A percentile compares a stretch with the other conserved stretches of the same genome.
These are phyloP conservation scores for Lutjanus campechanus DNA, from an alignment of 2,797 vertebrate genomes.

Conservation along the genomic window DNA sequence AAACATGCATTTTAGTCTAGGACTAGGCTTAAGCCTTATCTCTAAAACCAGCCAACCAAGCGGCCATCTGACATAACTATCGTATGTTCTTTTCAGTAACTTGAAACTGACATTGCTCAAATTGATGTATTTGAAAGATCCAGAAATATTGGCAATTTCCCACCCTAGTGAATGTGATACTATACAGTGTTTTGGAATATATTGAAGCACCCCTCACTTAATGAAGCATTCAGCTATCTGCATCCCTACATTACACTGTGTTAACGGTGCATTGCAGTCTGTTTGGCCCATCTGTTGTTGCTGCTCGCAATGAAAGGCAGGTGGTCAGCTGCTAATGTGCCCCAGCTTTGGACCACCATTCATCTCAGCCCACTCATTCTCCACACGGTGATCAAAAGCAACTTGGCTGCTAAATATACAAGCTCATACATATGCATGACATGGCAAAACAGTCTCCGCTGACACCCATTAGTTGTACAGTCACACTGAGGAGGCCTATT, in stretches of 20 bases:
- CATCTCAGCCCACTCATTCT: conserved; percentile 67
- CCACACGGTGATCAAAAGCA: conserved; percentile 77
- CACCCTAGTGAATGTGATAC: not conserved
- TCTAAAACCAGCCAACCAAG: too few species aligned
- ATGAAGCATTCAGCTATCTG: conserved; percentile 22
- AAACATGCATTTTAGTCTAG: too few species aligned
- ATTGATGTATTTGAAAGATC: not conserved
- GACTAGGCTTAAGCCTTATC: too few species aligned
- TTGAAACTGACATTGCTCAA: too few species aligned
- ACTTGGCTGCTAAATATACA: conserved; percentile 80
- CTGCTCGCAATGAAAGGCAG: conserved; percentile 70
- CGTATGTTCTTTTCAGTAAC: too few species aligned
- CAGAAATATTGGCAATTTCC: conserved; percentile 9
- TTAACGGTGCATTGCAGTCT: conserved; percentile 35
- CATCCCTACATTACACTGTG: conserved; percentile 32
- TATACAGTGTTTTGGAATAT: not conserved
- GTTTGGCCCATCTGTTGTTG: conserved; percentile 67
- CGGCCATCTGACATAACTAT: too few species aligned
- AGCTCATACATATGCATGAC: conserved; percentile 87
- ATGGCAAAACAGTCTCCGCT: conserved; percentile 78
- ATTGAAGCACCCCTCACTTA: conserved; percentile 2
- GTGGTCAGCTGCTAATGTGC: conserved; percentile 76
- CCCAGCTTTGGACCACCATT: conserved; percentile 65
- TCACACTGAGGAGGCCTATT: conserved; percentile 73
- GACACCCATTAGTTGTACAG: conserved; percentile 80